Evolutionary conservation across 1,140 invertebrate genomes (phyloP).

Genomic region (Leptinotarsa texana): DNA sequence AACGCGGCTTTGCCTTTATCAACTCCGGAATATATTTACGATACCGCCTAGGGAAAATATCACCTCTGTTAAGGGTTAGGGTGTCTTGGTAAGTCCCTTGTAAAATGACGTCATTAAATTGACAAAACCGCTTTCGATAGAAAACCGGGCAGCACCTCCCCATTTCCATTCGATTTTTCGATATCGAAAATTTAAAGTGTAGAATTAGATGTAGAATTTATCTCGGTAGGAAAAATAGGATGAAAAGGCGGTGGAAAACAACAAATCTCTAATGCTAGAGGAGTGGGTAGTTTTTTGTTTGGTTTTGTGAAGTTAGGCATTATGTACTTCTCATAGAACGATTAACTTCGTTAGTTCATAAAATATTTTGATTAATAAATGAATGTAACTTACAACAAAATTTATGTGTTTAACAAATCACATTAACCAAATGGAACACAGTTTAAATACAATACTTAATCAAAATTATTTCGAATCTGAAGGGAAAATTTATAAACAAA

Average conservation of each 20-base stretch:
- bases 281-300: too few relatives aligned
- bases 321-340: too few relatives aligned
- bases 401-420: too few relatives aligned
- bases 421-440: too few relatives aligned
- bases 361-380: too few relatives aligned
- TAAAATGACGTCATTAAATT: conserved; percentile 25
- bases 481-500: too few relatives aligned
- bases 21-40: conserved; percentile 10
- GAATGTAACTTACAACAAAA: too few relatives aligned
- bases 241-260: neutral
- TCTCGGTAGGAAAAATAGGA: neutral
- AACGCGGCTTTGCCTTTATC: neutral
- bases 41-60: conserved; percentile 4
- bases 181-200: neutral
- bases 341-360: too few relatives aligned
- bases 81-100: conserved; percentile 8
- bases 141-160: neutral
- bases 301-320: too few relatives aligned
- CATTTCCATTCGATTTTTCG: neutral
- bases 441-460: too few relatives aligned
- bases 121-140: conserved; percentile 3
- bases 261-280: neutral
- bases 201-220: neutral
- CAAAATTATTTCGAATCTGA: too few relatives aligned
- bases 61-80: conserved; percentile 13